Evolutionary conservation across 1,140 invertebrate genomes (phyloP).

Genomic region (Chrysomallon squamiferum): DNA sequence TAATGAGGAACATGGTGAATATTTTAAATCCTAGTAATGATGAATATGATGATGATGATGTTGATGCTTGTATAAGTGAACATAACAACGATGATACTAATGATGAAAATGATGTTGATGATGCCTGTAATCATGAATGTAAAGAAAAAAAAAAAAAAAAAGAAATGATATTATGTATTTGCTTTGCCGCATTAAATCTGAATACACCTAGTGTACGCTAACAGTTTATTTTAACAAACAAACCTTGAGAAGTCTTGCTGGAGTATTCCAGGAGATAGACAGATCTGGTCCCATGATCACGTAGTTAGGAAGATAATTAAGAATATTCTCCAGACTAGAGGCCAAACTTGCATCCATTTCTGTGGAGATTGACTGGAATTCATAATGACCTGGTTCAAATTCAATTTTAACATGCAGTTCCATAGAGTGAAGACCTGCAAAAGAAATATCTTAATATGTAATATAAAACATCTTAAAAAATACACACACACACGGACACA

Average conservation of each 20-base stretch:
- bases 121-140: too few relatives aligned
- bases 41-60: too few relatives aligned
- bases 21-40: too few relatives aligned
- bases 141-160: too few relatives aligned
- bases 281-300: not conserved
- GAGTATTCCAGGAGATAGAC: not conserved
- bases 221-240: too few relatives aligned
- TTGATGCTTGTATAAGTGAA: too few relatives aligned
- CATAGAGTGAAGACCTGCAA: constrained; percentile 3
- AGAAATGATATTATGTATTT: too few relatives aligned
- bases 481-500: not conserved
- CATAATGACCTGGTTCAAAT: not conserved
- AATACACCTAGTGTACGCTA: too few relatives aligned
- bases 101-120: too few relatives aligned
- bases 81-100: too few relatives aligned
- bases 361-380: not conserved
- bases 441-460: not conserved
- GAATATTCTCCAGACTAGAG: constrained; percentile 2
- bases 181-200: too few relatives aligned
- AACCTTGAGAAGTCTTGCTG: constrained; percentile 2
- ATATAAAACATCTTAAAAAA: not conserved
- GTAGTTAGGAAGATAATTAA: not conserved
- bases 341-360: not conserved
- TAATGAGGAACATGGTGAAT: too few relatives aligned
- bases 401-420: constrained; percentile 2